A percentile compares a stretch with the other conserved stretches of the same genome.
Evolutionary conservation across 2,113 vertebrate species (phyloP).

Genomic region (Sialia sialis): DNA sequence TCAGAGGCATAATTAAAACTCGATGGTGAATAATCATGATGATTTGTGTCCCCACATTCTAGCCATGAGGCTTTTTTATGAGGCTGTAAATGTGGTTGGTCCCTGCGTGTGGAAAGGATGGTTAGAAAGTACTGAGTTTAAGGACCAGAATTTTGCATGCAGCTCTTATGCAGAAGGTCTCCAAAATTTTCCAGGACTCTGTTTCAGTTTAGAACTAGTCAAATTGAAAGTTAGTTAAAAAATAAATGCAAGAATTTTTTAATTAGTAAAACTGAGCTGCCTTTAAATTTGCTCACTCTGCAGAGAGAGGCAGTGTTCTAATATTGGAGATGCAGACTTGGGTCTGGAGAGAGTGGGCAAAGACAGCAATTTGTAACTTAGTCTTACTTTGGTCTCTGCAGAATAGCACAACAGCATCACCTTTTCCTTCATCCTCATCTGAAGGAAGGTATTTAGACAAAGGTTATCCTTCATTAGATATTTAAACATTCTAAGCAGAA

Average conservation of each 20-base stretch:
- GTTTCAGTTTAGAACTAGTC: not conserved
- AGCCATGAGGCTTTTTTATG: not conserved
- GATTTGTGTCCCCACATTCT: not conserved
- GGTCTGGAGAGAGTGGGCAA: not conserved
- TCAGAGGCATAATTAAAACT: not conserved
- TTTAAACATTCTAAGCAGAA: not conserved
- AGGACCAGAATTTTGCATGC: not conserved
- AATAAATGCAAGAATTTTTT: not conserved
- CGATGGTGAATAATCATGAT: constrained; percentile 7
- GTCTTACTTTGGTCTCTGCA: not conserved
- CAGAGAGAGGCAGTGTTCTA: not conserved
- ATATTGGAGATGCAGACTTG: not conserved
- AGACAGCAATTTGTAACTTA: not conserved
- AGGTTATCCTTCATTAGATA: not conserved
- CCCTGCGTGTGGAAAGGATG: not conserved
- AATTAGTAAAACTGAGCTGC: not conserved
- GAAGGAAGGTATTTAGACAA: not conserved
- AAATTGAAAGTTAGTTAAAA: not conserved
- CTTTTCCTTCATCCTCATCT: not conserved
- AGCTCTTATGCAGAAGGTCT: not conserved
- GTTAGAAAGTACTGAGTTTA: not conserved
- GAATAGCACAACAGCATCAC: not conserved
- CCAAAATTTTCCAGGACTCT: not conserved
- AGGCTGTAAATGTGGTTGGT: not conserved
- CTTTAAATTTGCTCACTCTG: not conserved